Percentiles rank a stretch among this genome's conserved stretches.
These are phyloP conservation scores for Shinisaurus crocodilurus DNA, from an alignment of 2,113 vertebrate species.

Conservation along the genomic window DNA sequence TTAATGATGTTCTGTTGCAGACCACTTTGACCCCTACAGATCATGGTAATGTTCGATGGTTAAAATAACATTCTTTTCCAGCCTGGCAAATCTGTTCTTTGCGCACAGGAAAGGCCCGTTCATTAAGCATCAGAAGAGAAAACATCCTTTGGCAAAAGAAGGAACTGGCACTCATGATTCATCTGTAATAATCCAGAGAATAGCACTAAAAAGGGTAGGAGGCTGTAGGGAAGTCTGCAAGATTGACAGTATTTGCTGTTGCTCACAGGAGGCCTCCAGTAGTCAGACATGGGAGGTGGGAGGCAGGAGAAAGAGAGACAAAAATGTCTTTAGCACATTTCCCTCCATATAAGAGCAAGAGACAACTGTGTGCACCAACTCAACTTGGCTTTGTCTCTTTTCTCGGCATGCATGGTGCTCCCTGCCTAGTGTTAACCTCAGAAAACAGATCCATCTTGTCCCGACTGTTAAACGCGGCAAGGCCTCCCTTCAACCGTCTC, in stretches of 20 bases:
- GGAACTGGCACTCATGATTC: conserved; percentile 40
- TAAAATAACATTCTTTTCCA: conserved; percentile 41
- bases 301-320: background rate
- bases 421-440: conserved; percentile 54
- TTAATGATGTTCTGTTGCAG: conserved; percentile 47
- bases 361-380: background rate
- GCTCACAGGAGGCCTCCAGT: background rate
- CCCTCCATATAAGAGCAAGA: conserved; percentile 27
- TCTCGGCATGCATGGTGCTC: conserved; percentile 41
- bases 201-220: conserved; percentile 7
- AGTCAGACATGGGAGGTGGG: background rate
- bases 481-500: conserved; percentile 60
- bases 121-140: conserved; percentile 57
- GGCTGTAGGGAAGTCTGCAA: conserved; percentile 7
- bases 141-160: conserved; percentile 38
- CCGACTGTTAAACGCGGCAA: conserved; percentile 58
- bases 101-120: conserved; percentile 37
- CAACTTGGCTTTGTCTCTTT: conserved; percentile 41
- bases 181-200: conserved; percentile 53
- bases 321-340: conserved; percentile 40
- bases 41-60: conserved; percentile 34
- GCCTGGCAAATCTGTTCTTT: conserved; percentile 44
- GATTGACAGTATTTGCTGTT: conserved; percentile 36
- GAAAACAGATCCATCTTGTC: conserved; percentile 63
- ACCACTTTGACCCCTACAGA: conserved; percentile 7